Evolutionary conservation across 2,888 invertebrate genomes (phyloP).

Genomic region (Ischnura elegans): DNA sequence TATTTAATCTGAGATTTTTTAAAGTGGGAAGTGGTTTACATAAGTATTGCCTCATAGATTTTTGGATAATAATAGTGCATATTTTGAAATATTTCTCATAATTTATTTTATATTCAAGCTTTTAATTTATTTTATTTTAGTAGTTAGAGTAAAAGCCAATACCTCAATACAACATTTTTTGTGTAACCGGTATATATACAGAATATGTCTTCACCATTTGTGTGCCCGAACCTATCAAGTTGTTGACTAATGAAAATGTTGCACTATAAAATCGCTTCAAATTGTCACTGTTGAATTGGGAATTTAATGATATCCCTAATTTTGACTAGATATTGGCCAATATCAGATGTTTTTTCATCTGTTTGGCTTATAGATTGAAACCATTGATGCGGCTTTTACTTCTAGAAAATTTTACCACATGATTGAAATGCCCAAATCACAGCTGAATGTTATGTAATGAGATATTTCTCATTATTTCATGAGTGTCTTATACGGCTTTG

Average conservation of each 20-base stretch:
- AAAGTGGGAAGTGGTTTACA: not conserved
- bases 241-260: conserved; percentile 11
- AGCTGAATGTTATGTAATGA: not conserved
- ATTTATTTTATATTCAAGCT: not conserved
- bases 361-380: not conserved
- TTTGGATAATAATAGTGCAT: not conserved
- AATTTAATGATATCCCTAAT: not conserved
- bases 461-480: conserved; percentile 8
- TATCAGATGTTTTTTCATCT: not conserved
- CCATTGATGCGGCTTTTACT: not conserved
- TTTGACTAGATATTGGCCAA: not conserved
- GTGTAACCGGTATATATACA: not conserved
- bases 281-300: not conserved
- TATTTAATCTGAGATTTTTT: not conserved
- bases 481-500: not conserved
- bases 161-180: conserved; percentile 6
- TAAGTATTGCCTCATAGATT: not conserved
- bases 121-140: conserved; percentile 12
- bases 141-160: not conserved
- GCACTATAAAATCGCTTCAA: conserved; percentile 6
- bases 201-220: not conserved
- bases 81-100: not conserved
- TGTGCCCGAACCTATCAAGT: not conserved
- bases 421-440: not conserved
- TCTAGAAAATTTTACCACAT: not conserved